These are phyloP conservation scores for Cataglyphis cursor DNA, from an alignment of 2,888 invertebrate species.

Conservation along the genomic window DNA sequence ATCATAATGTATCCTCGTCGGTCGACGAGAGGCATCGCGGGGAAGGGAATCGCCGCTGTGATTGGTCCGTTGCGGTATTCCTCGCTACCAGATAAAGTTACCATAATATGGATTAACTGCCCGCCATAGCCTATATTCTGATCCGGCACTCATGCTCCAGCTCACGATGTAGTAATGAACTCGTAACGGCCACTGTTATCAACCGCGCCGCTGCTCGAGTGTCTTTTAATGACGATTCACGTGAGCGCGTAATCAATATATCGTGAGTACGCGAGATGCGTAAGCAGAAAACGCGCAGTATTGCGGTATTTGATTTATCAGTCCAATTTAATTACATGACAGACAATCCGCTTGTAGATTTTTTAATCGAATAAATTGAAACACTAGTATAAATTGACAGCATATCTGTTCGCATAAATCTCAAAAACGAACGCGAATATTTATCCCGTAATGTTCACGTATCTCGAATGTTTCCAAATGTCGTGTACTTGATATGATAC, in stretches of 20 bases:
- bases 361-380: conserved; percentile 25
- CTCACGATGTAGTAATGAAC: conserved; percentile 71
- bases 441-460: not conserved
- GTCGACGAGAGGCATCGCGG: conserved; percentile 53
- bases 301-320: conserved; percentile 44
- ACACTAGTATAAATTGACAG: not conserved
- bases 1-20: conserved; percentile 78
- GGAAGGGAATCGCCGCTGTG: conserved; percentile 61
- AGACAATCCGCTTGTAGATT: conserved; percentile 24
- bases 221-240: conserved; percentile 70
- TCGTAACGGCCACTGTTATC: conserved; percentile 69
- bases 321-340: conserved; percentile 42
- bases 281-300: not conserved
- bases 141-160: conserved; percentile 65
- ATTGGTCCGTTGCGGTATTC: conserved; percentile 78
- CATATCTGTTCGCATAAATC: conserved; percentile 2
- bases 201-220: conserved; percentile 63
- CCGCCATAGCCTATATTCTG: conserved; percentile 73
- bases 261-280: conserved; percentile 25
- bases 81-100: conserved; percentile 77
- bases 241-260: conserved; percentile 56
- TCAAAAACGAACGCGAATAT: not conserved
- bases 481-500: conserved; percentile 12
- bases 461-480: conserved; percentile 16
- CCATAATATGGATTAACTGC: conserved; percentile 78